Evolutionary conservation across 2,888 invertebrate species (phyloP).

Genomic region (Tortrix viridana): DNA sequence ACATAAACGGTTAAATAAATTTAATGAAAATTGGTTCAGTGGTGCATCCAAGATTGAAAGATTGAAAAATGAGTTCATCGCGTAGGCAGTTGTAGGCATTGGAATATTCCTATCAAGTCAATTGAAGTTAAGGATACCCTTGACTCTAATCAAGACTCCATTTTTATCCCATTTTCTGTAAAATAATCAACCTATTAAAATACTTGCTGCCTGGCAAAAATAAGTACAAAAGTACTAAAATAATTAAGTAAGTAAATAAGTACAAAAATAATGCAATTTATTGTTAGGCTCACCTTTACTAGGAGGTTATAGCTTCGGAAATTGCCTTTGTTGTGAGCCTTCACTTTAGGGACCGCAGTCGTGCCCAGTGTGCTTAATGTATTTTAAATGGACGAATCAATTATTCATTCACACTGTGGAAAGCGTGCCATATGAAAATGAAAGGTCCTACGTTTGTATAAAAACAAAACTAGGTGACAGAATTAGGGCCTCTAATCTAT

Average conservation of each 20-base stretch:
- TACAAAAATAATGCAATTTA: conserved; percentile 32
- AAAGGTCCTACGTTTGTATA: conserved; percentile 60
- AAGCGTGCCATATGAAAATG: conserved; percentile 58
- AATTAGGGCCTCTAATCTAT: too few species aligned
- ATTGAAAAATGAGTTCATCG: too few species aligned
- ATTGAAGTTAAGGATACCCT: too few species aligned
- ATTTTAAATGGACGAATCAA: conserved; percentile 73
- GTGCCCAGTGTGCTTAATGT: conserved; percentile 63
- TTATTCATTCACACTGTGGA: conserved; percentile 63
- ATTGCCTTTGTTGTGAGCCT: conserved; percentile 59
- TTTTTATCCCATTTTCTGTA: neutral
- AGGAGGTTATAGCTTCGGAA: conserved; percentile 47
- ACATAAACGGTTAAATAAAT: too few species aligned
- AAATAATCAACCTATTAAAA: neutral
- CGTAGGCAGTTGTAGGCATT: too few species aligned
- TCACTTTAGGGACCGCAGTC: conserved; percentile 51
- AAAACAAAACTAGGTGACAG: conserved; percentile 32
- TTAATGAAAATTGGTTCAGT: too few species aligned
- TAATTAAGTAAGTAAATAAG: conserved; percentile 4
- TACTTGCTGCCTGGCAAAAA: neutral
- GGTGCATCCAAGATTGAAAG: too few species aligned
- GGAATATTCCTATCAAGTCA: too few species aligned
- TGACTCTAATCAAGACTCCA: too few species aligned
- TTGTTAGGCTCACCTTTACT: conserved; percentile 31
- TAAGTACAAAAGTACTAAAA: conserved; percentile 14